These are phyloP conservation scores for Artemia franciscana DNA, from an alignment of 1,140 invertebrate species.

Conservation along the genomic window DNA sequence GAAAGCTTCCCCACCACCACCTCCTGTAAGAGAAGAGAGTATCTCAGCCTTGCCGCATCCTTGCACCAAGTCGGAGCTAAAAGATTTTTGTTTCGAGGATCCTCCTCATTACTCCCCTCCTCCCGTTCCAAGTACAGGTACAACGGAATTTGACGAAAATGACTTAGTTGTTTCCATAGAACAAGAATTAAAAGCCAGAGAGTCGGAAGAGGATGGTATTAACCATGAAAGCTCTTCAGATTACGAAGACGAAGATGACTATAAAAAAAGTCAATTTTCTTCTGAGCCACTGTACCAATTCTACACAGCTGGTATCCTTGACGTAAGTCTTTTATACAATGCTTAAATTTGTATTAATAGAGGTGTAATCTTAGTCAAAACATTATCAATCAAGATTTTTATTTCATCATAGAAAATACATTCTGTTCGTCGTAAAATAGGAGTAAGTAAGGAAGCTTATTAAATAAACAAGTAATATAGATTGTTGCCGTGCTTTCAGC, in stretches of 20 bases:
- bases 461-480: no score
- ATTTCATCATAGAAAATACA: no score
- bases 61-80: not conserved
- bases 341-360: no score
- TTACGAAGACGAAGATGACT: slow-evolving; percentile 3
- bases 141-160: not conserved
- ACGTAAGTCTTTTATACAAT: slow-evolving; percentile 32
- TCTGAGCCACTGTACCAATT: slow-evolving; percentile 77
- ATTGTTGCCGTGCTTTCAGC: no score
- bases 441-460: no score
- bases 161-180: not conserved
- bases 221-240: slow-evolving; percentile 1
- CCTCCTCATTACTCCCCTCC: no score
- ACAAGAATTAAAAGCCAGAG: not conserved
- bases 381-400: no score
- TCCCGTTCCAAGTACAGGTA: not conserved
- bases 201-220: not conserved
- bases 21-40: not conserved
- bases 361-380: no score
- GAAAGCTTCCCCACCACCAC: not conserved
- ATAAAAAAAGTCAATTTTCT: slow-evolving; percentile 20
- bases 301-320: slow-evolving; percentile 50
- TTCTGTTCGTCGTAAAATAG: no score
- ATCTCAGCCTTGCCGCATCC: not conserved
- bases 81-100: no score